Evolutionary conservation across 1,140 invertebrate genomes (phyloP), one percentile per base, ranked within the genome.

Genomic region (Dysdera silvatica): DNA sequence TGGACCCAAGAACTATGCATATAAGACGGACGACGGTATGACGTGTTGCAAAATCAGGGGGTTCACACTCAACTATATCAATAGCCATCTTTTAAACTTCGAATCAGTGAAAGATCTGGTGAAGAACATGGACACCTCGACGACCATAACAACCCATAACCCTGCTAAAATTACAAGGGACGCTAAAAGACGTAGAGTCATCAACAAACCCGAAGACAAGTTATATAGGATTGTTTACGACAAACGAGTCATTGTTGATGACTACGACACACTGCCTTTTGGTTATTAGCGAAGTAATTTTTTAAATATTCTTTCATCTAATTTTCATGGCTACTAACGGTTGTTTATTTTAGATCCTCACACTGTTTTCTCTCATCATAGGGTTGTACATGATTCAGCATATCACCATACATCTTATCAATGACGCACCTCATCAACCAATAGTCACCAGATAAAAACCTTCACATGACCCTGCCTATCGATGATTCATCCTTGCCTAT

Each of bases 41-140:
- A 33, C 51, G 1, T 12, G 29, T 20, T 53, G 51, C 23, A 53
- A 53, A 20, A 24, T 53, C 8, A 32, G 51, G 37, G 51, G 28
- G 6, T 53, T 53, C 32, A 53, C 51, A n/a, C 31, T 53, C 12
- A 53, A 53, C 24, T 52, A 16, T 29, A 52, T 6, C 28, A 52
- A 52, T 23, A 28, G 23, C 12, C 28, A 28, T 29, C 16, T 28
- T 2, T 14, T 52, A 14, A 52, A 52, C 23, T 52, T 28, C 28
- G 49, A 29, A 14, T 3, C 14, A n/a, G 26, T 48, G 45, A 23
- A 48, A 10, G 23, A 14, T 24, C 14, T 48, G 45, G 26, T 48
- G 10, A 23, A 48, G 45, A 23, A 14, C 12, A 48, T 48, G 45
- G 45, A 48, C 45, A 14, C 18, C 5, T 20, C 3, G 16, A 48